Percentiles rank a stretch among this genome's conserved stretches.
Conservation (phyloP, 2,888 invertebrate genomes). For the Hirtodrosophila trivittata region DNA sequence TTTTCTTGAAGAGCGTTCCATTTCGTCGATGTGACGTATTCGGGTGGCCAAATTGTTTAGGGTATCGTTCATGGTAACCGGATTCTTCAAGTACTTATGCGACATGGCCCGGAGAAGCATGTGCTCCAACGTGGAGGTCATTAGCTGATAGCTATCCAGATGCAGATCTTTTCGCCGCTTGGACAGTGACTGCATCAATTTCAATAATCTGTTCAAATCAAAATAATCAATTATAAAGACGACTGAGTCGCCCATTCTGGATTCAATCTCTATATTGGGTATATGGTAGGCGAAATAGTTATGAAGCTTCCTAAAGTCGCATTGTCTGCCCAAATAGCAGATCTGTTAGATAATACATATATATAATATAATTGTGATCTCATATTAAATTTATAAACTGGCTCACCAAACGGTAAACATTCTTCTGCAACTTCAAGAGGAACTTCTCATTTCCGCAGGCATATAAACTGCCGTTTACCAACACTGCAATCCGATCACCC, state of each 20-base stretch:
- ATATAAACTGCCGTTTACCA: constrained; percentile 90
- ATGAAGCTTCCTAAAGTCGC: constrained; percentile 90
- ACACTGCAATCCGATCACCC: constrained; percentile 93
- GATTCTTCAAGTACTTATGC: not conserved
- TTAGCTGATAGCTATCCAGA: constrained; percentile 90
- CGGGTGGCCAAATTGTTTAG: constrained; percentile 16
- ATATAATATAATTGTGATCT: not conserved
- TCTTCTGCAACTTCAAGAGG: constrained; percentile 90
- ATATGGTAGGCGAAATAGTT: constrained; percentile 84
- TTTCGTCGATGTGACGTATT: constrained; percentile 12
- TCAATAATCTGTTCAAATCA: constrained; percentile 87
- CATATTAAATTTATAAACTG: not conserved
- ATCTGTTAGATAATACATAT: constrained; percentile 84
- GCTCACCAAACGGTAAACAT: constrained; percentile 89
- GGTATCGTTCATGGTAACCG: not conserved
- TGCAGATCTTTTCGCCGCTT: constrained; percentile 84
- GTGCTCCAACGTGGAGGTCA: constrained; percentile 92
- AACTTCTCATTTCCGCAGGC: constrained; percentile 91
- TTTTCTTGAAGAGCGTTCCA: not conserved
- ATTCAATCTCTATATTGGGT: constrained; percentile 91
- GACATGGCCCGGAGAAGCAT: constrained; percentile 86
- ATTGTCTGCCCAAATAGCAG: constrained; percentile 87
- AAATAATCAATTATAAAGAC: constrained; percentile 90
- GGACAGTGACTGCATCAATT: constrained; percentile 86
- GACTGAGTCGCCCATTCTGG: constrained; percentile 89